Evolutionary conservation across 2,797 vertebrate species (phyloP).

Genomic region (Sebastes jordani): DNA sequence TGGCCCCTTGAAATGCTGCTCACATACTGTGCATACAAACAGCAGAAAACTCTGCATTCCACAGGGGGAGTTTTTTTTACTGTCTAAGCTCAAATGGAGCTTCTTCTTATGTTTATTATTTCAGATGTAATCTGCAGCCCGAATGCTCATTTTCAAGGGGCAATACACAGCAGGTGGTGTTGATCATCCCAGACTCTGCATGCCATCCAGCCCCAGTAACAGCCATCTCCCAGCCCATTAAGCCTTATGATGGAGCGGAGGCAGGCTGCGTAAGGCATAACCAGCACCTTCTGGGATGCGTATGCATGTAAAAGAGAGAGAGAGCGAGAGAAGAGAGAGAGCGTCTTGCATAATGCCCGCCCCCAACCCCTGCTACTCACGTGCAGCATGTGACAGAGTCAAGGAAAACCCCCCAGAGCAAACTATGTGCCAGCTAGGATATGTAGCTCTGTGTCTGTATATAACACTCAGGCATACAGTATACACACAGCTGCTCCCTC

Average conservation of each 20-base stretch:
- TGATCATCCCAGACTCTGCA: slow-evolving; percentile 33
- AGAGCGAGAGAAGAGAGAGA: slow-evolving; percentile 23
- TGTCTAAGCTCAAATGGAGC: background rate
- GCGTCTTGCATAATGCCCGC: slow-evolving; percentile 62
- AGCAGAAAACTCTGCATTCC: background rate
- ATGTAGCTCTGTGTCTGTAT: slow-evolving; percentile 40
- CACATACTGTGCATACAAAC: slow-evolving; percentile 8
- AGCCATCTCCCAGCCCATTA: slow-evolving; percentile 51
- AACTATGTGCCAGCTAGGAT: slow-evolving; percentile 63
- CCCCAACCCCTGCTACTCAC: slow-evolving; percentile 60
- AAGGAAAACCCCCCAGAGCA: slow-evolving; percentile 66
- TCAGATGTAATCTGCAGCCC: background rate
- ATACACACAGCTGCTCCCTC: slow-evolving; percentile 55
- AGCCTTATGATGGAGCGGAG: slow-evolving; percentile 22
- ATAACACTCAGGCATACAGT: slow-evolving; percentile 37
- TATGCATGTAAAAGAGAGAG: slow-evolving; percentile 29
- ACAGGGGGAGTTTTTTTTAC: background rate
- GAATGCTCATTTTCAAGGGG: slow-evolving; percentile 20
- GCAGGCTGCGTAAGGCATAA: slow-evolving; percentile 33
- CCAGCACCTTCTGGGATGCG: slow-evolving; percentile 49
- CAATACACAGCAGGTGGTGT: slow-evolving; percentile 46
- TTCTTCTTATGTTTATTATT: slow-evolving; percentile 25
- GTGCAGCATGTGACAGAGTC: slow-evolving; percentile 76
- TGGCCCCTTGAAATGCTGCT: slow-evolving; percentile 35
- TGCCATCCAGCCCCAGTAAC: slow-evolving; percentile 8